Evolutionary conservation across 2,797 vertebrate species (phyloP).

Genomic region (Falco peregrinus): DNA sequence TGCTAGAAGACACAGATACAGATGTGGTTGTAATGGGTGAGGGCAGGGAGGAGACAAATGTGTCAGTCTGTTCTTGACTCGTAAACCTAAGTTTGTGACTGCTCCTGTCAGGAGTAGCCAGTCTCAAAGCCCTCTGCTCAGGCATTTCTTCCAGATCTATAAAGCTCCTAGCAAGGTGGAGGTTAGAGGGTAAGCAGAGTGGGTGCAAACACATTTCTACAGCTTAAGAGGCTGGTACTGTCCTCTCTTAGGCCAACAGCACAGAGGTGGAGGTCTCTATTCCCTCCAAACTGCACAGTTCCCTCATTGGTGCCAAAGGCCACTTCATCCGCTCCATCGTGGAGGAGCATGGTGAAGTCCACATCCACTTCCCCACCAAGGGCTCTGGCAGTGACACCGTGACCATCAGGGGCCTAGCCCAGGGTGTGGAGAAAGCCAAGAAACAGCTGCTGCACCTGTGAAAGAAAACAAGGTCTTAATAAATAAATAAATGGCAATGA

Average conservation of each 20-base stretch:
- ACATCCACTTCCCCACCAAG: constrained; percentile 97
- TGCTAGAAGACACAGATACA: not conserved
- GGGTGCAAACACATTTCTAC: not conserved
- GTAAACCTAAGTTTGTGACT: not conserved
- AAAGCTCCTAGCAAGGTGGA: not conserved
- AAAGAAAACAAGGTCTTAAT: too few species aligned
- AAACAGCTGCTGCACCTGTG: constrained; percentile 90
- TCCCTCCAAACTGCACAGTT: constrained; percentile 96
- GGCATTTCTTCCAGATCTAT: not conserved
- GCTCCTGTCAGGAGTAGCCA: not conserved
- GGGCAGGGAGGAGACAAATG: not conserved
- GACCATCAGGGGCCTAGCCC: constrained; percentile 91
- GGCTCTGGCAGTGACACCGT: constrained; percentile 97
- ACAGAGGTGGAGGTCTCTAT: constrained; percentile 95
- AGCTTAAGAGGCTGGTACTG: not conserved
- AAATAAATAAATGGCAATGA: too few species aligned
- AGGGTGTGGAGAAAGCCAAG: constrained; percentile 96
- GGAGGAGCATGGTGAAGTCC: constrained; percentile 98
- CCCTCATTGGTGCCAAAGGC: constrained; percentile 96
- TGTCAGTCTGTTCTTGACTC: not conserved
- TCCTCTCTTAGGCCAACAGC: constrained; percentile 88
- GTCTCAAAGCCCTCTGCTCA: not conserved
- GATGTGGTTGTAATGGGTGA: not conserved
- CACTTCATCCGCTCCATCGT: constrained; percentile 98
- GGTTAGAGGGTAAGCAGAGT: not conserved